Evolutionary conservation across 2,113 vertebrate species (phyloP).

Genomic region (Marcusenius ussheri): DNA sequence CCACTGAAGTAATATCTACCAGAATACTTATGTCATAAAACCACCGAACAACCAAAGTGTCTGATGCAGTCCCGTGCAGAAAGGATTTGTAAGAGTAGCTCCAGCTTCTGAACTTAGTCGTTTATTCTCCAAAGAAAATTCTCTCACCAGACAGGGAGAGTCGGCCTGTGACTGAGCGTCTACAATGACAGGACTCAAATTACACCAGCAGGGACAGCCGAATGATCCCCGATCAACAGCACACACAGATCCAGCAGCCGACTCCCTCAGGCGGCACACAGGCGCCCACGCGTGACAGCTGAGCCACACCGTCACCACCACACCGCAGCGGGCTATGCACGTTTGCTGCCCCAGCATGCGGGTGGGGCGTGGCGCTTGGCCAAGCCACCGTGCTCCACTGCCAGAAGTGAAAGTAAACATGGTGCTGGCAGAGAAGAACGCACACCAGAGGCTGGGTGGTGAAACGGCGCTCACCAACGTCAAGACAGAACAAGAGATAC

Average conservation of each 20-base stretch:
- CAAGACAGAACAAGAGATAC: background rate
- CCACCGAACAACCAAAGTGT: background rate
- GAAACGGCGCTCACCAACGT: background rate
- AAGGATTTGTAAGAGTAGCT: background rate
- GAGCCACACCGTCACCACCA: background rate
- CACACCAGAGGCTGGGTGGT: background rate
- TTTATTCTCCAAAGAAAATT: background rate
- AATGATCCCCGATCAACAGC: background rate
- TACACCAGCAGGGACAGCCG: background rate
- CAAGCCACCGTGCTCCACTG: background rate
- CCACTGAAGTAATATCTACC: background rate
- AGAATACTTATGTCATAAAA: background rate
- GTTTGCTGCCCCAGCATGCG: background rate
- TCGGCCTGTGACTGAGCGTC: conserved; percentile 33
- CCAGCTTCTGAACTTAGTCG: background rate
- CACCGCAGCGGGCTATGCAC: background rate
- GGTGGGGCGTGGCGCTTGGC: background rate
- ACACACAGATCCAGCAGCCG: background rate
- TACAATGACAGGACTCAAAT: background rate
- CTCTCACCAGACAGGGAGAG: conserved; percentile 13
- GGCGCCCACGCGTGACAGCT: background rate
- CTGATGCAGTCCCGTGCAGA: background rate
- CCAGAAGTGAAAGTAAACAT: conserved; percentile 3
- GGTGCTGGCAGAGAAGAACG: background rate
- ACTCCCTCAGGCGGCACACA: background rate